phyloP scores from a whole-genome alignment of 2,888 invertebrate genomes.

The Apamea anceps region DNA sequence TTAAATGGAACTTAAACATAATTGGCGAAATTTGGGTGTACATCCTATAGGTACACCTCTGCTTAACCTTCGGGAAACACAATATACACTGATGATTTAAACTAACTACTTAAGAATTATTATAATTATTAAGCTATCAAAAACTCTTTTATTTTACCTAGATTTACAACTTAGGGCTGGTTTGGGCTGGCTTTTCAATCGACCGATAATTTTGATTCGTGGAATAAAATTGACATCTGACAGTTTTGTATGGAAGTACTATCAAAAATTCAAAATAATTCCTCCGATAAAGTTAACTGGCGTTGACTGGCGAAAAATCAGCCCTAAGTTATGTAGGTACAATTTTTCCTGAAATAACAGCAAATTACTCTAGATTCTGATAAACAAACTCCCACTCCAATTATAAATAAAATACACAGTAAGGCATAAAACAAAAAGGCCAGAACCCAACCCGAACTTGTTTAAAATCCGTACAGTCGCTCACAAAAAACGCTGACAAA shows the following conservation, averaged over 20 bases:
- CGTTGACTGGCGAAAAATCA: no score
- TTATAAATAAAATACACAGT: constrained; percentile 17
- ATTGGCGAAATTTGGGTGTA: no score
- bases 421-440: constrained; percentile 20
- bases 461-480: constrained; percentile 35
- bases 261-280: no score
- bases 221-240: no score
- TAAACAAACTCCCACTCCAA: neutral
- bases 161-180: neutral
- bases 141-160: neutral
- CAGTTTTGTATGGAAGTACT: no score
- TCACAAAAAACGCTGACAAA: constrained; percentile 54
- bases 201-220: no score
- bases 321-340: neutral
- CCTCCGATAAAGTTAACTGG: no score
- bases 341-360: neutral
- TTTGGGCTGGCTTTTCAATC: no score
- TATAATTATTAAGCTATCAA: neutral
- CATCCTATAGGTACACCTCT: no score
- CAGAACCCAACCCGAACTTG: constrained; percentile 18
- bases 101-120: neutral
- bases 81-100: neutral
- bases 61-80: no score
- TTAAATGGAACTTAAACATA: no score
- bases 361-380: constrained; percentile 6